Percentiles rank a stretch among this genome's conserved stretches.
Evolutionary conservation across 2,888 invertebrate species (phyloP).

Genomic region (Heliconius hortense): DNA sequence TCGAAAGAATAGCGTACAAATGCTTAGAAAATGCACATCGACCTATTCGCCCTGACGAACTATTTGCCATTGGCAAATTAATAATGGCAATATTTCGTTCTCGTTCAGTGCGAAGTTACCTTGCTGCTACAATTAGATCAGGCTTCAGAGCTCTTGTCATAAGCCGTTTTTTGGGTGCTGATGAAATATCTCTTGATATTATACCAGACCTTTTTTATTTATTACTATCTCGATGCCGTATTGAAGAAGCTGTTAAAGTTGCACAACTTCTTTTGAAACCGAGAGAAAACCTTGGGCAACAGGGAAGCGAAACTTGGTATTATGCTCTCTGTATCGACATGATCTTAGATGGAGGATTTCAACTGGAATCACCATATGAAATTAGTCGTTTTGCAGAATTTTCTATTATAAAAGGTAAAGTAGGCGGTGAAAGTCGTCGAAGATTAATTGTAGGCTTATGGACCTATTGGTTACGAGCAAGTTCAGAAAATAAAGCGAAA

Average conservation of each 20-base stretch:
- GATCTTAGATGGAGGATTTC: constrained; percentile 81
- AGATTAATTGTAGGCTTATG: constrained; percentile 66
- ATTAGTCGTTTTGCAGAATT: constrained; percentile 70
- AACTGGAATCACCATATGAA: constrained; percentile 71
- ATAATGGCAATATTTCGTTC: constrained; percentile 71
- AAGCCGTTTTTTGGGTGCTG: constrained; percentile 69
- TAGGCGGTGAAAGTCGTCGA: constrained; percentile 56
- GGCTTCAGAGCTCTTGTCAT: constrained; percentile 69
- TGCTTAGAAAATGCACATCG: constrained; percentile 56
- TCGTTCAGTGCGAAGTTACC: constrained; percentile 60
- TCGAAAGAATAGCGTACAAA: constrained; percentile 62
- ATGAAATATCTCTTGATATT: constrained; percentile 66
- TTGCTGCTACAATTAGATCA: constrained; percentile 61
- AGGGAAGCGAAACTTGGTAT: constrained; percentile 76
- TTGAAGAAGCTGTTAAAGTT: constrained; percentile 77
- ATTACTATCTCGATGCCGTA: constrained; percentile 66
- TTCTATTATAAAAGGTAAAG: constrained; percentile 54
- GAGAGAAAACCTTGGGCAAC: constrained; percentile 50
- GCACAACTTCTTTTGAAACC: constrained; percentile 60
- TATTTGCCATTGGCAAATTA: constrained; percentile 71
- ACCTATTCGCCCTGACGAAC: constrained; percentile 68
- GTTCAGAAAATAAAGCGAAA: constrained; percentile 62
- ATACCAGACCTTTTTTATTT: constrained; percentile 73
- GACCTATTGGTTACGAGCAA: constrained; percentile 71
- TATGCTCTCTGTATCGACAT: constrained; percentile 82